A percentile compares a stretch with the other conserved stretches of the same genome.
Conservation (phyloP, 64 coral and sea anemone genomes). For the Actinia tenebrosa region DNA sequence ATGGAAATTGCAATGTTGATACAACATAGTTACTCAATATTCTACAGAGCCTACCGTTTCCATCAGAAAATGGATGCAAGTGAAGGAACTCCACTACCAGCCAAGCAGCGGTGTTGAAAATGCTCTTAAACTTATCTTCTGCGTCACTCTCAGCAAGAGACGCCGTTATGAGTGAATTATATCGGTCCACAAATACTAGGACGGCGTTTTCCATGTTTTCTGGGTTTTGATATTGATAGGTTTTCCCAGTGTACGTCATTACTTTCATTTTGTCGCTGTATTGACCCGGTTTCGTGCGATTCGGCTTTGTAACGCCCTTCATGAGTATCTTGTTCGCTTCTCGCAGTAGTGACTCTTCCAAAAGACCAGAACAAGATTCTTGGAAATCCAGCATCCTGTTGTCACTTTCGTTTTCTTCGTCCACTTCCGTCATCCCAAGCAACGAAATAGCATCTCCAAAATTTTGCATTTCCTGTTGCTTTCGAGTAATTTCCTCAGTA, state of each 20-base stretch:
- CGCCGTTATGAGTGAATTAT: constrained; percentile 59
- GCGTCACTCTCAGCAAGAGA: constrained; percentile 15
- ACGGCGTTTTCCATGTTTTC: constrained; percentile 59
- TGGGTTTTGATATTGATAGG: constrained; percentile 54
- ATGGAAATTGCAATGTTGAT: constrained; percentile 38
- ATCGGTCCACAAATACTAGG: constrained; percentile 44
- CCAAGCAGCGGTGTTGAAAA: constrained; percentile 67
- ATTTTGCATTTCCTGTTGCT: neutral
- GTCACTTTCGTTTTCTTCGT: neutral
- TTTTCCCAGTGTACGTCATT: constrained; percentile 34
- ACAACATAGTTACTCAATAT: constrained; percentile 66
- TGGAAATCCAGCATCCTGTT: neutral
- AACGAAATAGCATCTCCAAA: neutral
- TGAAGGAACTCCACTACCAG: constrained; percentile 65
- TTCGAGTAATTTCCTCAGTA: neutral
- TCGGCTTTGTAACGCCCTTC: constrained; percentile 41
- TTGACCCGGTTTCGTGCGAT: constrained; percentile 20
- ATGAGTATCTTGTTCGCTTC: constrained; percentile 33
- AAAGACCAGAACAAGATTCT: neutral
- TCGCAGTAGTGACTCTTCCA: constrained; percentile 24
- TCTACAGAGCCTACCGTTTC: constrained; percentile 69
- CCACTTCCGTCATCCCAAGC: neutral
- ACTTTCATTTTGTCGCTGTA: constrained; percentile 5
- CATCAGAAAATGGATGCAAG: constrained; percentile 76
- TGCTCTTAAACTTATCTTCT: constrained; percentile 7